A percentile compares a stretch with the other conserved stretches of the same genome.
These are phyloP conservation scores for Amblyjoppa proteus DNA, from an alignment of 2,888 invertebrate genomes.

Conservation along the genomic window DNA sequence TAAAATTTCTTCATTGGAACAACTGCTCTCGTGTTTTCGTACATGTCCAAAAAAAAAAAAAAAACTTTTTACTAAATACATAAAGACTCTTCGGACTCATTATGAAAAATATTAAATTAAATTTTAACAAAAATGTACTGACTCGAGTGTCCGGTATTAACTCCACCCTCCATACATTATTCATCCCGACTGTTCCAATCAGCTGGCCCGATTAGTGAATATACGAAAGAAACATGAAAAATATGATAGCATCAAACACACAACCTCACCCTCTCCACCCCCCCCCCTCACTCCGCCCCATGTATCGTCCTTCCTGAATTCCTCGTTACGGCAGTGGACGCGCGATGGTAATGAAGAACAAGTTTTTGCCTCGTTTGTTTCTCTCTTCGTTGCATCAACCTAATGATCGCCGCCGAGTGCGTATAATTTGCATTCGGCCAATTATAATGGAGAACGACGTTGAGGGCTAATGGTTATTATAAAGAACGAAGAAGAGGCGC, in stretches of 20 bases:
- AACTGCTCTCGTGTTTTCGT: no score
- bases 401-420: constrained; percentile 65
- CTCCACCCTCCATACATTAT: not conserved
- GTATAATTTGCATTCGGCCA: constrained; percentile 68
- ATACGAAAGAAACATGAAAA: constrained; percentile 49
- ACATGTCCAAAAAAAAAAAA: no score
- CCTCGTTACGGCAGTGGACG: constrained; percentile 28
- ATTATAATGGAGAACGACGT: constrained; percentile 56
- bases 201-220: constrained; percentile 32
- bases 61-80: no score
- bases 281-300: not conserved
- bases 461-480: constrained; percentile 64
- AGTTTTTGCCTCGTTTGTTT: constrained; percentile 70
- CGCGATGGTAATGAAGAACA: constrained; percentile 64
- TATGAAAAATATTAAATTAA: no score
- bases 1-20: no score
- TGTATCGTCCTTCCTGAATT: constrained; percentile 40
- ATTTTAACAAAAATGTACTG: not conserved
- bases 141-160: constrained; percentile 6
- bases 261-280: not conserved
- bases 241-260: constrained; percentile 36
- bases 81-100: no score
- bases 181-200: constrained; percentile 18
- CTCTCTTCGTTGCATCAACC: constrained; percentile 58
- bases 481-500: constrained; percentile 53